Base-by-base conservation (phyloP, 2,113 vertebrate genomes). In the Caranx melampygus region DNA sequence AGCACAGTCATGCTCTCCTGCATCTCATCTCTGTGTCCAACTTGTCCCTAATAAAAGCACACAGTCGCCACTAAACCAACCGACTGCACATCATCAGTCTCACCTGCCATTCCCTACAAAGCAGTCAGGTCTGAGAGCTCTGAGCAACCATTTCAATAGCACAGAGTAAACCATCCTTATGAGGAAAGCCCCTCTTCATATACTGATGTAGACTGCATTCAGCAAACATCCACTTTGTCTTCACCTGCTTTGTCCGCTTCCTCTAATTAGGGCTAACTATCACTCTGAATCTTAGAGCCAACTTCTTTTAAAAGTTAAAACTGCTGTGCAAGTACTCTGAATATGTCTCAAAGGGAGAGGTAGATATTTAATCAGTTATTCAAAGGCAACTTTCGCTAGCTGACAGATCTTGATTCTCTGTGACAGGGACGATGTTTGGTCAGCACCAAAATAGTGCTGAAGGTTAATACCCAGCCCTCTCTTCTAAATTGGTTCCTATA, bases 1-100 rank as follows among this genome's bases (percentile, higher is more conserved):
- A 59, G 82, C 80, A 61, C 69, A 83, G 85, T 72, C 76, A 79
- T 55, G 81, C 79, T 64, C 57, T 71, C 57, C 77, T 88, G 84
- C 82, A 84, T 78, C 83, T 84, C 82, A 59, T 61, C 69, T 64
- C 60, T 12, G 35, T 44, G 74, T 20, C 71, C 80, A 60, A 26
- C 52, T 62, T 79, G 40, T 72, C 79, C 26, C 52, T 78, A 78
- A 86, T 57, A 70, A 49, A 61, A 72, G 76, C 47, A 15, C 63
- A 40, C 68, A 55, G 72, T 44, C 42, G 0, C 3, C 8, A 52
- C 71, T 20, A 31, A 65, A 34, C 63, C 67, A 20, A 44, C 20
- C 10, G 45, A 73, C 55, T 59, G 62, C 2, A 15, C 58, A 75
- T 47, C 79, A 84, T 86, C 84, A 77, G 59, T 91, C 78, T 75